Percentiles rank a stretch among this genome's conserved stretches.
Conservation (phyloP, 2,797 vertebrate species). For the Serranus cabrilla region DNA sequence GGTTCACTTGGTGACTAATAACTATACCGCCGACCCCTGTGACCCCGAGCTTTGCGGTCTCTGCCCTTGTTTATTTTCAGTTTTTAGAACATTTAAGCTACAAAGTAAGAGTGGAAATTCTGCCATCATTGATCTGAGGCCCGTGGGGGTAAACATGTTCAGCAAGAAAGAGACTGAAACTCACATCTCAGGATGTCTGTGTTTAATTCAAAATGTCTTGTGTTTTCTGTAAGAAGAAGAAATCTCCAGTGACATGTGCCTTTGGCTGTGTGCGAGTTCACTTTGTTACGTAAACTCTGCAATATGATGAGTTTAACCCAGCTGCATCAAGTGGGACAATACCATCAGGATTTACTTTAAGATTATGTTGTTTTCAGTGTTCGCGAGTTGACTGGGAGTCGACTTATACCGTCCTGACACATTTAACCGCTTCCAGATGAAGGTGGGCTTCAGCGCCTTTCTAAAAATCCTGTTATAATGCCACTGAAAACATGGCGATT, state of each 20-base stretch:
- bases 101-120: neutral
- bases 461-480: constrained; percentile 56
- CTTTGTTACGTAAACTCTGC: constrained; percentile 41
- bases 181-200: constrained; percentile 18
- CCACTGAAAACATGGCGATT: constrained; percentile 48
- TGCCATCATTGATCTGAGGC: neutral
- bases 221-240: constrained; percentile 41
- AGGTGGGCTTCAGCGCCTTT: constrained; percentile 64
- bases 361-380: constrained; percentile 53
- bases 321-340: constrained; percentile 45
- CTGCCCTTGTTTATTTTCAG: neutral
- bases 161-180: constrained; percentile 17
- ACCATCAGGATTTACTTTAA: constrained; percentile 58
- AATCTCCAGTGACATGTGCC: constrained; percentile 42
- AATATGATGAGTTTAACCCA: constrained; percentile 43
- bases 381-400: constrained; percentile 51
- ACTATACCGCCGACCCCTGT: neutral
- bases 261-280: constrained; percentile 35
- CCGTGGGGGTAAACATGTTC: neutral
- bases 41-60: neutral
- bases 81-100: constrained; percentile 17
- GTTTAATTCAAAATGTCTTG: constrained; percentile 39
- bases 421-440: constrained; percentile 80
- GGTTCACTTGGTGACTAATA: constrained; percentile 1
- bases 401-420: constrained; percentile 47